phyloP scores from a whole-genome alignment of 2,888 invertebrate species.

The Coleophora deauratella region DNA sequence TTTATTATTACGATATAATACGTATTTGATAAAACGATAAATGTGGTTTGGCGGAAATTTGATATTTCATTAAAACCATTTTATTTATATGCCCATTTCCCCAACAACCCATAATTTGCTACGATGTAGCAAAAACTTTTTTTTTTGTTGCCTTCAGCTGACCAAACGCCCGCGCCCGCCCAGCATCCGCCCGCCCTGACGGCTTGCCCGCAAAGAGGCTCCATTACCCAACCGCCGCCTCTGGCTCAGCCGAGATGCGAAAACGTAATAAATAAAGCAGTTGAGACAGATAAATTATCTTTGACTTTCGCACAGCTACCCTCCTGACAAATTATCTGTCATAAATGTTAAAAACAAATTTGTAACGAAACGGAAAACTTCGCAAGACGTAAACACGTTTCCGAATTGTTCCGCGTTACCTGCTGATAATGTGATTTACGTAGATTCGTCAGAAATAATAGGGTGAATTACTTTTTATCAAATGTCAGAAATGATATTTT shows the following conservation, averaged over 20 bases:
- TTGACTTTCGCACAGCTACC: slow-evolving; percentile 65
- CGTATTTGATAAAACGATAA: no score
- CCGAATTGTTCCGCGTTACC: slow-evolving; percentile 36
- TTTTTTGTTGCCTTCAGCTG: no score
- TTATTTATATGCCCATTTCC: no score
- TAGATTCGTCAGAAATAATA: slow-evolving; percentile 19
- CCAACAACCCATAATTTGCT: no score
- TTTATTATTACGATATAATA: no score
- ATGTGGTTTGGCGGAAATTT: no score
- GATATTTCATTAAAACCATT: no score
- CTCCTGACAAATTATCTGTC: slow-evolving; percentile 68
- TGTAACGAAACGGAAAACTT: slow-evolving; percentile 60
- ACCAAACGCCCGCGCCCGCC: no score
- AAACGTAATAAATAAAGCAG: slow-evolving; percentile 70
- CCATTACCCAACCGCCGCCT: slow-evolving; percentile 58
- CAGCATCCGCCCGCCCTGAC: no score
- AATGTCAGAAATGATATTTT: no score
- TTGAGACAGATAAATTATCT: slow-evolving; percentile 73
- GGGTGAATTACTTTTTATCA: no score
- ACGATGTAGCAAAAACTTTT: no score
- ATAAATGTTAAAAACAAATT: slow-evolving; percentile 69
- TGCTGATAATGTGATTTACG: slow-evolving; percentile 30
- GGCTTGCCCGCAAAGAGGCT: slow-evolving; percentile 44
- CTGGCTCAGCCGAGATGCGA: slow-evolving; percentile 64
- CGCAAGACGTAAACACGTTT: slow-evolving; percentile 52